Evolutionary conservation across 2,797 vertebrate genomes (phyloP).

Genomic region (Prionace glauca): DNA sequence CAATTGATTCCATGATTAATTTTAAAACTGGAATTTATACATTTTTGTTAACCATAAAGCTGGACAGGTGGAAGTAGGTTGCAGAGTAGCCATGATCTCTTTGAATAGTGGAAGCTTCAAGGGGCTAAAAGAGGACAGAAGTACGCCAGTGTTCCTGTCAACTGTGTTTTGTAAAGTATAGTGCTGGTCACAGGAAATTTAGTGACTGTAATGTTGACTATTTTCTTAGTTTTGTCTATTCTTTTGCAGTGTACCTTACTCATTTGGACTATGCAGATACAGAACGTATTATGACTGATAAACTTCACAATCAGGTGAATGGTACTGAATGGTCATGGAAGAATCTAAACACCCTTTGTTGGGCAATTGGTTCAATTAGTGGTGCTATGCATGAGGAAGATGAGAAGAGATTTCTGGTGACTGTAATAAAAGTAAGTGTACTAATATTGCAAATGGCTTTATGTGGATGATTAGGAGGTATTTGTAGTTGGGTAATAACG

Average conservation of each 20-base stretch:
- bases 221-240: not conserved
- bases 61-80: not conserved
- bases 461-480: not conserved
- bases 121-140: not conserved
- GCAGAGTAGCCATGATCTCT: not conserved
- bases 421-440: constrained; percentile 84
- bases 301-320: constrained; percentile 97
- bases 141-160: not conserved
- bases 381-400: constrained; percentile 98
- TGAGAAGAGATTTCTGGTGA: constrained; percentile 94
- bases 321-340: constrained; percentile 98
- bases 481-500: not conserved
- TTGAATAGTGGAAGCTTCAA: not conserved
- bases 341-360: constrained; percentile 93
- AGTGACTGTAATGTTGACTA: not conserved
- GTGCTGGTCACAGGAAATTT: not conserved
- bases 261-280: constrained; percentile 97
- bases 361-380: constrained; percentile 97
- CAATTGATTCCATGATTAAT: not conserved
- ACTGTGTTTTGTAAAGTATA: not conserved
- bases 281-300: constrained; percentile 95
- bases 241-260: constrained; percentile 82
- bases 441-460: not conserved
- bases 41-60: not conserved
- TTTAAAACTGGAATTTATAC: not conserved